These are phyloP conservation scores for Paedocypris micromegethes DNA, from an alignment of 2,797 vertebrate species.

Conservation along the genomic window DNA sequence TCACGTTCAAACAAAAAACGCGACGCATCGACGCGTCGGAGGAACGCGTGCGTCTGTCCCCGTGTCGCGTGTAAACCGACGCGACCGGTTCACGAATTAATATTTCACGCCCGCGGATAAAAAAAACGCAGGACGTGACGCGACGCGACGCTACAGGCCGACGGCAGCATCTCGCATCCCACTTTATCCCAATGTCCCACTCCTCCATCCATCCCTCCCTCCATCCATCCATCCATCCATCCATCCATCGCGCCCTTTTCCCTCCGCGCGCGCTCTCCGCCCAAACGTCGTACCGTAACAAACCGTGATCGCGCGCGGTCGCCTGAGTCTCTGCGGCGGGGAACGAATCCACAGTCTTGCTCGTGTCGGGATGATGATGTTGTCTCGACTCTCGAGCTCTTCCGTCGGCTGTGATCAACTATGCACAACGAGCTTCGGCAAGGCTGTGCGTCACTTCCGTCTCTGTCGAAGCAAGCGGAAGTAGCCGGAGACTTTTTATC, in stretches of 20 bases:
- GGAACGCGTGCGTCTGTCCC: slow-evolving; percentile 18
- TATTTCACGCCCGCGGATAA: slow-evolving; percentile 20
- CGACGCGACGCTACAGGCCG: slow-evolving; percentile 30
- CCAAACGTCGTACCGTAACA: background rate
- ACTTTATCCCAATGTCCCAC: slow-evolving; percentile 34
- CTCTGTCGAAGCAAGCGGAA: background rate
- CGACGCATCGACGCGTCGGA: background rate
- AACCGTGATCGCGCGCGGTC: slow-evolving; percentile 1
- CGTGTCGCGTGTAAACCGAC: slow-evolving; percentile 23
- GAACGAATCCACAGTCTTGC: background rate
- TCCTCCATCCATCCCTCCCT: slow-evolving; percentile 38
- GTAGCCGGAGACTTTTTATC: background rate
- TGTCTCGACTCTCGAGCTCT: slow-evolving; percentile 11
- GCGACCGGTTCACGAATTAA: slow-evolving; percentile 8
- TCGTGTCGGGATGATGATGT: slow-evolving; percentile 7
- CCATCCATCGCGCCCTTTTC: slow-evolving; percentile 17
- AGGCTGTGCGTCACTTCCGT: slow-evolving; percentile 43
- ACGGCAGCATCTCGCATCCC: slow-evolving; percentile 42
- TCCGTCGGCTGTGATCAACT: slow-evolving; percentile 26
- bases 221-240: slow-evolving; percentile 36
- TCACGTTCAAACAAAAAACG: background rate
- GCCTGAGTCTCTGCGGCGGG: background rate
- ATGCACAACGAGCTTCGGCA: slow-evolving; percentile 11
- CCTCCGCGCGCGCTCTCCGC: slow-evolving; percentile 1
- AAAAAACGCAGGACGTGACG: slow-evolving; percentile 8